Evolutionary conservation across 1,140 invertebrate species (phyloP).

Genomic region (Mamestra configurata): DNA sequence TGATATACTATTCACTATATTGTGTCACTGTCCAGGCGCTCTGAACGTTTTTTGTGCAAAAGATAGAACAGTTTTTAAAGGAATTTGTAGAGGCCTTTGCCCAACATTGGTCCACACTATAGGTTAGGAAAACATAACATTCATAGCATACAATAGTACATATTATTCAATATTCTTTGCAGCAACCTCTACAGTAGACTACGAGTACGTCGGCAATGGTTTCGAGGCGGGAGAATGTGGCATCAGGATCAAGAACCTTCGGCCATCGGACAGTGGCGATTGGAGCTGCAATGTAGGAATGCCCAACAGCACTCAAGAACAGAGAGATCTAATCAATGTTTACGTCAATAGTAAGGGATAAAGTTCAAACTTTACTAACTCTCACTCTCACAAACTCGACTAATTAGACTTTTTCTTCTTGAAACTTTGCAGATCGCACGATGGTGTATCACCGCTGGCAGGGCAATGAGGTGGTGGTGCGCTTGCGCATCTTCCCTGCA

Average conservation of each 20-base stretch:
- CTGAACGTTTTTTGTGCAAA: no score
- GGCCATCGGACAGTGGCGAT: constrained; percentile 55
- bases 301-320: not conserved
- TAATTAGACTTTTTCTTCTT: no score
- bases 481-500: not conserved
- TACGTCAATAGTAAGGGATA: not conserved
- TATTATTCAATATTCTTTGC: no score
- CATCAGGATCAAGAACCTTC: constrained; percentile 44
- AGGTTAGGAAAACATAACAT: no score
- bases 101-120: no score
- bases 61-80: no score
- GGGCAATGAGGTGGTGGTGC: not conserved
- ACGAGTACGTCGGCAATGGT: constrained; percentile 43
- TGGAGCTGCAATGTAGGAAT: constrained; percentile 80
- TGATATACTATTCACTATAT: no score
- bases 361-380: no score
- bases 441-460: constrained; percentile 47
- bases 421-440: constrained; percentile 49
- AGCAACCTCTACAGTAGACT: not conserved
- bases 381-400: no score
- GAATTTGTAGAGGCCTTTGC: no score
- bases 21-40: no score
- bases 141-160: no score
- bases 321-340: not conserved
- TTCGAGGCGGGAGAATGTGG: constrained; percentile 46